These are phyloP conservation scores for Thaumatotibia leucotreta DNA, from an alignment of 1,140 invertebrate genomes.

Conservation along the genomic window DNA sequence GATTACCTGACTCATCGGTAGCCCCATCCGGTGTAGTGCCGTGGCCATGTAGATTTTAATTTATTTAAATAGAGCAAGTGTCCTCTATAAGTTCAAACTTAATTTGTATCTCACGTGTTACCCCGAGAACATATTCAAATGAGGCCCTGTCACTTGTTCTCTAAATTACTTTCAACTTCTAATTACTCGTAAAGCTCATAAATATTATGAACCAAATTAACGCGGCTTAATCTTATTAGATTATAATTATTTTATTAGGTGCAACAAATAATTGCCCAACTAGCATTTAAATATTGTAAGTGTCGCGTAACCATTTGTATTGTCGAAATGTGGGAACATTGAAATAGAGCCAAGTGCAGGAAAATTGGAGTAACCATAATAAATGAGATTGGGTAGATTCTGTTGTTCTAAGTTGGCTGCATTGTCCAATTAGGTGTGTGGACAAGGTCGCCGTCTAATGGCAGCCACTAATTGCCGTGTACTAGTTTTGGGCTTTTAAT, in stretches of 20 bases:
- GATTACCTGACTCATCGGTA: background rate
- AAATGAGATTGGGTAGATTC: constrained; percentile 46
- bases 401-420: constrained; percentile 34
- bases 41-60: background rate
- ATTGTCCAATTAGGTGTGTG: constrained; percentile 43
- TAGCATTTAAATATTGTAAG: constrained; percentile 15
- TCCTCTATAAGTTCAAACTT: background rate
- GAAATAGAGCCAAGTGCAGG: constrained; percentile 60
- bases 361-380: constrained; percentile 44
- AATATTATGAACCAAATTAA: background rate
- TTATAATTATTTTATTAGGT: constrained; percentile 33
- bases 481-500: constrained; percentile 29
- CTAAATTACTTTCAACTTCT: constrained; percentile 9
- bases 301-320: constrained; percentile 24
- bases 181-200: constrained; percentile 1
- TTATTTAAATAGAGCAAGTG: background rate
- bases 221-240: constrained; percentile 6
- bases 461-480: constrained; percentile 34
- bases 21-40: background rate
- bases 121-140: constrained; percentile 5
- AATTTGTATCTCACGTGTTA: background rate
- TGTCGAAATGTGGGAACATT: constrained; percentile 57
- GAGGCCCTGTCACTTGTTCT: background rate
- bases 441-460: constrained; percentile 51
- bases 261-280: constrained; percentile 25